Conservation (phyloP, 2,888 invertebrate species). For the Thymelicus acteon region DNA sequence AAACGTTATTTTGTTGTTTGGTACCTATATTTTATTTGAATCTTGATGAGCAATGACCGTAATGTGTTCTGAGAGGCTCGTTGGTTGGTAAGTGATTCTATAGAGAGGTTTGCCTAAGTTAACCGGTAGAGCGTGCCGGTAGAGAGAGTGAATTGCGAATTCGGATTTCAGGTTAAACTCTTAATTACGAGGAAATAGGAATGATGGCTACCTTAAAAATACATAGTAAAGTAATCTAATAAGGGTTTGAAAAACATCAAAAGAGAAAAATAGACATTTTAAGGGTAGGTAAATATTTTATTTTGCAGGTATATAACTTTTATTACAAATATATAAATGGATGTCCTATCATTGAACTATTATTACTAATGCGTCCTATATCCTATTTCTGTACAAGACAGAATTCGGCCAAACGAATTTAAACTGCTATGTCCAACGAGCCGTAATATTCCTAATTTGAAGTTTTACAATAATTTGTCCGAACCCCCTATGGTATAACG, state of each 20-base stretch:
- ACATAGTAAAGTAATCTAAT: too few species aligned
- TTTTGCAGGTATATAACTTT: too few species aligned
- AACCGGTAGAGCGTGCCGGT: constrained; percentile 15
- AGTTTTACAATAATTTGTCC: constrained; percentile 52
- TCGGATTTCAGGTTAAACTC: background rate
- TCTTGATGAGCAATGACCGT: constrained; percentile 13
- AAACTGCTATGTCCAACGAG: constrained; percentile 15
- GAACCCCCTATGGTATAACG: constrained; percentile 61
- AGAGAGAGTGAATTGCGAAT: constrained; percentile 7
- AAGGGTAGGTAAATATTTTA: too few species aligned
- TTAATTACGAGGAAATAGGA: background rate
- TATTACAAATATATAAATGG: background rate
- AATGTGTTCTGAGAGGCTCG: constrained; percentile 9
- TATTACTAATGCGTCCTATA: too few species aligned
- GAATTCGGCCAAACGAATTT: background rate
- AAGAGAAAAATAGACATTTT: too few species aligned
- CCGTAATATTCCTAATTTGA: constrained; percentile 36
- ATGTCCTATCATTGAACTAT: too few species aligned
- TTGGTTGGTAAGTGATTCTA: constrained; percentile 20
- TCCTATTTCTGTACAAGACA: background rate
- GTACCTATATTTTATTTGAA: constrained; percentile 5
- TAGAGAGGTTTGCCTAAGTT: constrained; percentile 25
- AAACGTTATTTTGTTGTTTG: background rate
- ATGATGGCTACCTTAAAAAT: too few species aligned
- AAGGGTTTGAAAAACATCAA: too few species aligned